phyloP scores from a whole-genome alignment of 2,888 invertebrate genomes.

The Cataglyphis cursor region DNA sequence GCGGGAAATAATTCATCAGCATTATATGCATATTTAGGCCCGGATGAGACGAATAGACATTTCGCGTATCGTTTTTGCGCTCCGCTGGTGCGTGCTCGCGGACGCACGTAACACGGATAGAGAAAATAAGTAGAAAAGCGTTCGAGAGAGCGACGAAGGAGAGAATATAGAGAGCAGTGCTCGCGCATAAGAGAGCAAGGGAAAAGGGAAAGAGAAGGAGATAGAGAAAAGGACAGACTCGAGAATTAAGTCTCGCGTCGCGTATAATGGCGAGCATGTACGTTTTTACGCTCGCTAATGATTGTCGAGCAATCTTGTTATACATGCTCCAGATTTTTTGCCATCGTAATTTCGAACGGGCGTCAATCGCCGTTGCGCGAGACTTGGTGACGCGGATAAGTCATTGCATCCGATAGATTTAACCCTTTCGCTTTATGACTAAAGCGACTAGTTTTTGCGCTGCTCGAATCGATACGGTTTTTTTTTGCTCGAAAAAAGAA shows the following conservation, averaged over 20 bases:
- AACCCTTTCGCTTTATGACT: neutral
- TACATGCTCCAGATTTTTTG: conserved; percentile 56
- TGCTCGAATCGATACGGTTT: neutral
- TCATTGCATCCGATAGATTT: neutral
- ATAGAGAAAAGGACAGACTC: conserved; percentile 38
- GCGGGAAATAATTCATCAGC: conserved; percentile 46
- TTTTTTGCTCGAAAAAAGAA: neutral
- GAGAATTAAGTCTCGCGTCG: conserved; percentile 67
- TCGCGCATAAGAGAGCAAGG: neutral
- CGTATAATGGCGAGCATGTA: conserved; percentile 60
- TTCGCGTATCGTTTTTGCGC: conserved; percentile 68
- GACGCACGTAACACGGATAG: conserved; percentile 23
- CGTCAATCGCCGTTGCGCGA: conserved; percentile 28
- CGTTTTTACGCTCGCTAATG: conserved; percentile 69
- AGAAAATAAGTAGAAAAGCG: conserved; percentile 62
- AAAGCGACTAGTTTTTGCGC: neutral
- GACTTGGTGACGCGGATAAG: conserved; percentile 25
- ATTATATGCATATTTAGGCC: conserved; percentile 58
- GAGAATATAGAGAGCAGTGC: conserved; percentile 51
- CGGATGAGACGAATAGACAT: conserved; percentile 65
- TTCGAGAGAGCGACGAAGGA: conserved; percentile 59
- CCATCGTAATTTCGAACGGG: conserved; percentile 29
- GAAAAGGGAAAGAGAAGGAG: conserved; percentile 22
- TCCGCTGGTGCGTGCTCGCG: conserved; percentile 55
- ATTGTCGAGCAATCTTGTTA: conserved; percentile 60